These are phyloP conservation scores for Melanogrammus aeglefinus DNA, from an alignment of 2,797 vertebrate genomes.

Conservation along the genomic window DNA sequence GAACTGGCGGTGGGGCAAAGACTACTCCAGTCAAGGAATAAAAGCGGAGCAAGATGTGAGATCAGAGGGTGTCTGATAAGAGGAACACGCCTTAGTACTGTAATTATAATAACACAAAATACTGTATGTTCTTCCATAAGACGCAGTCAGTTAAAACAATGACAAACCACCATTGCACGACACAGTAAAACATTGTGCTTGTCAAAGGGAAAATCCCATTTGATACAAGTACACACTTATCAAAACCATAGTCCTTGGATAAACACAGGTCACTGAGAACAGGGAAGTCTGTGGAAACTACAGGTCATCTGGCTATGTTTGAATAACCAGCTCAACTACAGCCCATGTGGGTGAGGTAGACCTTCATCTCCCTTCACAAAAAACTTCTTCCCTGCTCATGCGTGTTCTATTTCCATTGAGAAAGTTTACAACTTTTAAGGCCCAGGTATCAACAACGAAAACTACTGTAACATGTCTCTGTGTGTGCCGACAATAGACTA, in stretches of 20 bases:
- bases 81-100: neutral
- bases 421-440: too few species aligned
- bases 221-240: neutral
- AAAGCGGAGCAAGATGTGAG: neutral
- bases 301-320: slow-evolving; percentile 13
- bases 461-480: slow-evolving; percentile 36
- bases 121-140: neutral
- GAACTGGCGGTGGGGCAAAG: neutral
- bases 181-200: neutral
- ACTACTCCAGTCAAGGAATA: neutral
- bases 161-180: neutral
- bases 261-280: slow-evolving; percentile 21
- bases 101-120: neutral
- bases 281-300: slow-evolving; percentile 21
- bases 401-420: neutral
- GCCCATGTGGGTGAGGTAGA: neutral
- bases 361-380: neutral
- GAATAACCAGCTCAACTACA: neutral
- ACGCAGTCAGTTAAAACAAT: neutral
- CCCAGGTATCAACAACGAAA: too few species aligned
- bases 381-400: neutral
- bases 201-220: neutral
- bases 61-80: neutral
- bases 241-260: slow-evolving; percentile 25
- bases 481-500: slow-evolving; percentile 43